Evolutionary conservation across 35 echinoderm and acorn worm genomes (phyloP), one percentile per base, ranked within the genome.

Genomic region (Ptychodera flava): DNA sequence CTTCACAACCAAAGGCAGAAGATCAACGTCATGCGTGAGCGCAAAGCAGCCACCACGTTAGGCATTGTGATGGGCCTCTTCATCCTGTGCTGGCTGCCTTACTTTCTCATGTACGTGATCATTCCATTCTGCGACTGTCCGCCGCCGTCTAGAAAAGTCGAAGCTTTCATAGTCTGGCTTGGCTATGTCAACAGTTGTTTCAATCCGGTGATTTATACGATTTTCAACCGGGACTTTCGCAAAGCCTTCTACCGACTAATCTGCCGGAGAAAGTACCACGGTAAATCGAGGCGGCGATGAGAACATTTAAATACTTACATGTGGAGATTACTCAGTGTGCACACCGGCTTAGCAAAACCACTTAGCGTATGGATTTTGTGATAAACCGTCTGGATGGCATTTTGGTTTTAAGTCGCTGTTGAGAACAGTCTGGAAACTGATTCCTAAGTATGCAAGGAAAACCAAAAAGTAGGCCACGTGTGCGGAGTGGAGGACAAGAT

Each of bases 101-200:
- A 36, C 28, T 83, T 83, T 28, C 35, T 83, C 0, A 83, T 83
- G 82, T 83, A 83, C 82, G 82, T 83, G 12, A 83, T 83, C 82
- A n/a, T 83, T 83, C 82, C 82, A 1, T 83, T 83, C 37, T 83
- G 82, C 37, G 16, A 34, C 1, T 28, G 33, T 1, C 35, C 31
- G 14, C 37, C 82, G 37, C 33, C 37, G 1, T 30, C 33, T 30
- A 34, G 33, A 37, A 34, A 83, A 30, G 1, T 83, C 30, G 82
- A 36, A 10, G 33, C 34, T 16, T 83, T 83, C 29, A 16, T 83
- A 34, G 37, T 36, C 1, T 83, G 82, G 82, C 33, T 83, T 16
- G 82, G 82, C 29, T 83, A 83, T n/a, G 37, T 83, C 14, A 83
- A 83, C 30, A 83, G 82, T 83, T 36, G 34, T n/a, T 36, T 34